phyloP scores from a whole-genome alignment of 2,888 invertebrate species.

The Odontothrips loti region DNA sequence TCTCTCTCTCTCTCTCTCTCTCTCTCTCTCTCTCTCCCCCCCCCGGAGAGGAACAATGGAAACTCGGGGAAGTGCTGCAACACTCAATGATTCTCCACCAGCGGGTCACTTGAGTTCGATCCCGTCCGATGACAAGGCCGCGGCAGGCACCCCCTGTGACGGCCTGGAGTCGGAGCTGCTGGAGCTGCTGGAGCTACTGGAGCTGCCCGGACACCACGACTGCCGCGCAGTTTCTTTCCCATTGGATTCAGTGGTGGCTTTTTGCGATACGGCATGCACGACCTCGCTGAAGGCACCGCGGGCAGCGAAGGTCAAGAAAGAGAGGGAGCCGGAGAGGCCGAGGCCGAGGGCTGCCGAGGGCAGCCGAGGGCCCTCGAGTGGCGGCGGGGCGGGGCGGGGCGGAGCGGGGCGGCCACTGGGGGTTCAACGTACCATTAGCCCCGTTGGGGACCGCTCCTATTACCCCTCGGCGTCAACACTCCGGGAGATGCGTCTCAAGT shows the following conservation, averaged over 20 bases:
- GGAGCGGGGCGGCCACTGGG: background rate
- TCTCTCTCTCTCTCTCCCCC: background rate
- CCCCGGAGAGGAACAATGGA: background rate
- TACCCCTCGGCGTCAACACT: background rate
- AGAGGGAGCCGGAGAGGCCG: background rate
- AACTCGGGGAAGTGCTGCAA: too few species aligned
- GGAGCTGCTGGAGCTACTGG: too few species aligned
- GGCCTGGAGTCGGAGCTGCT: too few species aligned
- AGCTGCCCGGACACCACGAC: too few species aligned
- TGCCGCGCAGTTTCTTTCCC: background rate
- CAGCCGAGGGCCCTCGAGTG: background rate
- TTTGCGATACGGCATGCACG: background rate
- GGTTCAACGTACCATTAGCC: background rate
- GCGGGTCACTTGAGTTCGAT: too few species aligned
- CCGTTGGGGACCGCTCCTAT: background rate
- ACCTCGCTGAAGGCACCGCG: background rate
- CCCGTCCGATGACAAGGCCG: too few species aligned
- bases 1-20: background rate
- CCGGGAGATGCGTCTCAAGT: too few species aligned
- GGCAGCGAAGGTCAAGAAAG: constrained; percentile 12
- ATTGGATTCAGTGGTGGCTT: background rate
- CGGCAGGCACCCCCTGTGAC: too few species aligned
- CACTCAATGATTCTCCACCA: too few species aligned
- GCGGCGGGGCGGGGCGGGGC: background rate
- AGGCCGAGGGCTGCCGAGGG: background rate